phyloP scores from a whole-genome alignment of 2,888 invertebrate genomes.

The Brachyptera putata region DNA sequence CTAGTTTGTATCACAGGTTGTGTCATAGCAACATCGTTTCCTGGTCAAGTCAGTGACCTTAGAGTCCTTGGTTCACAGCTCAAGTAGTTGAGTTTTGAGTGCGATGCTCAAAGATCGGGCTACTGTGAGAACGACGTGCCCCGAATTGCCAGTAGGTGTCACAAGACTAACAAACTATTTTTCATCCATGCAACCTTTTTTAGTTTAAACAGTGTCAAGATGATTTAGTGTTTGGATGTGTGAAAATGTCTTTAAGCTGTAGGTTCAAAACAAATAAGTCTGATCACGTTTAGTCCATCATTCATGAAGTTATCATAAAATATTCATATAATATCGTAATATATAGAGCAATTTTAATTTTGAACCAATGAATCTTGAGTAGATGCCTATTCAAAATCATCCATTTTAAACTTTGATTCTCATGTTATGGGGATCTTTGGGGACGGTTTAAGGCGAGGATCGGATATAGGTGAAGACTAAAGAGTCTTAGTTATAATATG shows the following conservation, averaged over 20 bases:
- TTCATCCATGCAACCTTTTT: constrained; percentile 3
- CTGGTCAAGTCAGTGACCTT: neutral
- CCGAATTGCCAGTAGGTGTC: constrained; percentile 10
- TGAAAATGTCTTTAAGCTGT: neutral
- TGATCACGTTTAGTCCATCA: neutral
- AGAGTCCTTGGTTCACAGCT: neutral
- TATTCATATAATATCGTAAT: too few species aligned
- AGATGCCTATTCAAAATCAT: neutral
- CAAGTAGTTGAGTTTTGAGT: neutral
- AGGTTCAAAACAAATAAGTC: neutral
- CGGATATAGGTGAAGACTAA: constrained; percentile 3
- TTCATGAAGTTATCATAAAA: constrained; percentile 12
- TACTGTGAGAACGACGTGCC: constrained; percentile 2
- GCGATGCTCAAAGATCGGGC: neutral
- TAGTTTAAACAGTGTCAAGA: constrained; percentile 15
- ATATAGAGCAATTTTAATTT: neutral
- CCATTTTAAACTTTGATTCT: neutral
- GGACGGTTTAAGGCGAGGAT: too few species aligned
- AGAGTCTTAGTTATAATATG: neutral
- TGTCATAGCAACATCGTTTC: neutral
- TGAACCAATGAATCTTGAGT: neutral
- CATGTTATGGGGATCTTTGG: neutral
- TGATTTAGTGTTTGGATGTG: constrained; percentile 14
- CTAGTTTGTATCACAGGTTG: too few species aligned
- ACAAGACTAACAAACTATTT: neutral